These are phyloP conservation scores for Micropoecilia bifurca DNA, from an alignment of 2,797 vertebrate genomes.

Conservation along the genomic window DNA sequence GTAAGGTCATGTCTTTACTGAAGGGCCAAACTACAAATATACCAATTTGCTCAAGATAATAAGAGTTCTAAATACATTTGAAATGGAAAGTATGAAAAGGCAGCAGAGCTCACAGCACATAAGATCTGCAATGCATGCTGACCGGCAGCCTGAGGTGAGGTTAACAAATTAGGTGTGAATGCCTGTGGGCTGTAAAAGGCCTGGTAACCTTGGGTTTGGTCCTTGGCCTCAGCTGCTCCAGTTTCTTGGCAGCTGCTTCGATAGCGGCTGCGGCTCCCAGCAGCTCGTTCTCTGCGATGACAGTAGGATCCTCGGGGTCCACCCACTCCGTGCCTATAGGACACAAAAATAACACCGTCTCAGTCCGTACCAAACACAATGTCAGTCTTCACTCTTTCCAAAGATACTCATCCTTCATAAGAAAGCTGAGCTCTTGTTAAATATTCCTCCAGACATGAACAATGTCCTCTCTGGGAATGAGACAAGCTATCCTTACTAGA, in stretches of 20 bases:
- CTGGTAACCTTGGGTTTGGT: constrained; percentile 94
- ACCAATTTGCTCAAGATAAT: neutral
- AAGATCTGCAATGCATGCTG: constrained; percentile 8
- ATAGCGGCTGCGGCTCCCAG: constrained; percentile 96
- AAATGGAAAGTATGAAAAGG: neutral
- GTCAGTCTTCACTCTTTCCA: neutral
- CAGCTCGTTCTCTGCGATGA: constrained; percentile 96
- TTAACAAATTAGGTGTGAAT: constrained; percentile 43
- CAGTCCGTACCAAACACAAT: constrained; percentile 1
- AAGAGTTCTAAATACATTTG: neutral
- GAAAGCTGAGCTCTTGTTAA: neutral
- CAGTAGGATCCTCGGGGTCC: constrained; percentile 96
- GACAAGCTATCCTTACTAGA: neutral
- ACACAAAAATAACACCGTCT: constrained; percentile 21
- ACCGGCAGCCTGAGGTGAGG: constrained; percentile 24
- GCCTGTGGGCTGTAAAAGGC: constrained; percentile 49
- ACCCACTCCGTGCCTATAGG: constrained; percentile 96
- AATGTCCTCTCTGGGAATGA: constrained; percentile 1
- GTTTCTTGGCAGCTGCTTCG: constrained; percentile 98
- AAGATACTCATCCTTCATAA: neutral
- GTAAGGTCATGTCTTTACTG: neutral
- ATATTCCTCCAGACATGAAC: neutral
- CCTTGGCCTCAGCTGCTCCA: constrained; percentile 97
- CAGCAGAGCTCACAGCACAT: constrained; percentile 14
- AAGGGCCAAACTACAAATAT: neutral